Conservation (phyloP, 1,140 invertebrate genomes). For the Pentalonia nigronervosa region DNA sequence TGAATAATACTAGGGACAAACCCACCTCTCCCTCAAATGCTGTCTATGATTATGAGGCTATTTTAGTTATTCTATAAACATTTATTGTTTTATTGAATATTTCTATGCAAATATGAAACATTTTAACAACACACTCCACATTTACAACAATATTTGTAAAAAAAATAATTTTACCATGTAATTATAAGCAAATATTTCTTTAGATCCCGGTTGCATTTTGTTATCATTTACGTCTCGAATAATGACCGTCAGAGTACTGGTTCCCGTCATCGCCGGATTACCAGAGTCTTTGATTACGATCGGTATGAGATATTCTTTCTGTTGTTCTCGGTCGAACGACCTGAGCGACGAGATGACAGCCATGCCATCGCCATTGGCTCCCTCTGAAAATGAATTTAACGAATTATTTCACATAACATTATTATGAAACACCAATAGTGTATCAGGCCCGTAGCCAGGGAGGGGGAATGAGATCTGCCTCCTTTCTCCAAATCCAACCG, state of each 20-base stretch:
- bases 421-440: neutral
- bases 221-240: conserved; percentile 97
- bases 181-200: conserved; percentile 97
- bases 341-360: conserved; percentile 88
- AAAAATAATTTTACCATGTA: conserved; percentile 72
- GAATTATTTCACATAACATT: neutral
- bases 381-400: conserved; percentile 70
- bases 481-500: neutral
- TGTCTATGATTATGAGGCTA: neutral
- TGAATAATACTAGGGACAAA: too few relatives aligned
- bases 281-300: conserved; percentile 93
- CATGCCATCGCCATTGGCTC: conserved; percentile 94
- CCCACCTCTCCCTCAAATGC: too few relatives aligned
- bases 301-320: conserved; percentile 93
- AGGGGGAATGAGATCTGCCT: neutral
- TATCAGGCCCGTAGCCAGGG: neutral
- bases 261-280: conserved; percentile 90
- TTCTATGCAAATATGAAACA: neutral
- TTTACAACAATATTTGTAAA: neutral
- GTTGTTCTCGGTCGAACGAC: conserved; percentile 93
- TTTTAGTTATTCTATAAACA: neutral
- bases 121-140: neutral
- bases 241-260: conserved; percentile 91
- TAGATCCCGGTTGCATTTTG: conserved; percentile 94
- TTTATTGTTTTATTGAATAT: neutral